These are phyloP conservation scores for Aphyosemion australe DNA, from an alignment of 2,113 vertebrate genomes.

Conservation along the genomic window DNA sequence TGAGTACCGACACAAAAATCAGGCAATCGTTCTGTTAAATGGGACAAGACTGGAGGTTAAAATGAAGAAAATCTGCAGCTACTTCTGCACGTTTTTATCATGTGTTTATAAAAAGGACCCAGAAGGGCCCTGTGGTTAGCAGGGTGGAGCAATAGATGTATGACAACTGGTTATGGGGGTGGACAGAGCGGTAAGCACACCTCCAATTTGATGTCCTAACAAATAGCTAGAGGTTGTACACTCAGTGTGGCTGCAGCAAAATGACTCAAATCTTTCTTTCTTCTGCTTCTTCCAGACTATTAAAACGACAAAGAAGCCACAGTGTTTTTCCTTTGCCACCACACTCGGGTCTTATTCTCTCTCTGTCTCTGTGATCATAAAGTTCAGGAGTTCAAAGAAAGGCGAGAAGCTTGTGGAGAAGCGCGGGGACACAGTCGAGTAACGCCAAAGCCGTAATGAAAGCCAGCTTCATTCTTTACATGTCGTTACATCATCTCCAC, in stretches of 20 bases:
- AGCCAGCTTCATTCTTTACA: slow-evolving; percentile 45
- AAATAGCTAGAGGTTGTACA: background rate
- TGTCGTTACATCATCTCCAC: slow-evolving; percentile 36
- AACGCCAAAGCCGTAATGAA: slow-evolving; percentile 47
- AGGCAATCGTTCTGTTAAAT: no score
- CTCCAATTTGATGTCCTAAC: slow-evolving; percentile 32
- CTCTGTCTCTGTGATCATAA: background rate
- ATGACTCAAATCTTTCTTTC: slow-evolving; percentile 1
- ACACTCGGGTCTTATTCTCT: slow-evolving; percentile 13
- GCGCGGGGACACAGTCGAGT: slow-evolving; percentile 7
- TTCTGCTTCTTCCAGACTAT: slow-evolving; percentile 1
- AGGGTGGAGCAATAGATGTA: slow-evolving; percentile 43
- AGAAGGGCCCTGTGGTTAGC: slow-evolving; percentile 25
- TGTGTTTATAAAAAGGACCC: slow-evolving; percentile 18
- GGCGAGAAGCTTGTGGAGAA: slow-evolving; percentile 13
- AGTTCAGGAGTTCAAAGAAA: slow-evolving; percentile 56
- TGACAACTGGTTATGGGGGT: slow-evolving; percentile 9
- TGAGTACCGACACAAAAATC: background rate
- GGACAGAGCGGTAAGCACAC: slow-evolving; percentile 16
- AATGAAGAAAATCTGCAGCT: no score
- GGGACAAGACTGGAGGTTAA: no score
- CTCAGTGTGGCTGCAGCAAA: background rate
- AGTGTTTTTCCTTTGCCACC: slow-evolving; percentile 11
- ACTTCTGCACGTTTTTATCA: slow-evolving; percentile 1
- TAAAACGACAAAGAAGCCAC: slow-evolving; percentile 4